Evolutionary conservation across 2,888 invertebrate species (phyloP).

Genomic region (Cactoblastis cactorum): DNA sequence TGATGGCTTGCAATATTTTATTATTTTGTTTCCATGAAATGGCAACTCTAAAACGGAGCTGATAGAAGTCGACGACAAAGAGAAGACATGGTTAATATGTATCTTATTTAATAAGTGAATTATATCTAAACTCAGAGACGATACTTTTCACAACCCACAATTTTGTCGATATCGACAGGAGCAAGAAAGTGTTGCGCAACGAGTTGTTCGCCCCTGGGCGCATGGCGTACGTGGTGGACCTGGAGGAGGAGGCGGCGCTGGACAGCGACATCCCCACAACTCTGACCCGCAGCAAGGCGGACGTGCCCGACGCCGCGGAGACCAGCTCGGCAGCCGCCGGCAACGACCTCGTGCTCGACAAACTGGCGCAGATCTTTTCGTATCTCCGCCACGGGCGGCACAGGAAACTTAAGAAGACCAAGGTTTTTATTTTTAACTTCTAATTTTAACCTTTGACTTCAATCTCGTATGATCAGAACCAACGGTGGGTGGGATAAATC

Average conservation of each 20-base stretch:
- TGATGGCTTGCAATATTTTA: no score
- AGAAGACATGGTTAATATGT: no score
- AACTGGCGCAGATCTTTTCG: slow-evolving; percentile 96
- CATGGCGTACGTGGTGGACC: slow-evolving; percentile 98
- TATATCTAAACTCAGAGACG: no score
- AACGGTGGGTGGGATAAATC: no score
- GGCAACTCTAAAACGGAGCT: no score
- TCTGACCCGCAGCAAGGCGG: slow-evolving; percentile 93
- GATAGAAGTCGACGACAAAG: no score
- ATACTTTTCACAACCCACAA: neutral
- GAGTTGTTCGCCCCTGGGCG: slow-evolving; percentile 96
- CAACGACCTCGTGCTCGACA: slow-evolving; percentile 95
- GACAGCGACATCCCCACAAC: slow-evolving; percentile 97
- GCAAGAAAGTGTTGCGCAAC: slow-evolving; percentile 87
- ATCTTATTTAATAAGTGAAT: no score
- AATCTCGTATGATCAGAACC: no score
- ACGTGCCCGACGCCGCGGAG: slow-evolving; percentile 86
- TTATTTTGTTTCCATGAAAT: no score
- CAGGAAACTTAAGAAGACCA: slow-evolving; percentile 87
- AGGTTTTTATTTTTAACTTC: no score
- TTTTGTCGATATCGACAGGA: slow-evolving; percentile 61
- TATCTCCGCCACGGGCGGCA: slow-evolving; percentile 93
- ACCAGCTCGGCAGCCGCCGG: slow-evolving; percentile 74
- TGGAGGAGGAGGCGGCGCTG: slow-evolving; percentile 87
- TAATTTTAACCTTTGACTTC: no score